Base-by-base conservation (phyloP, 1,140 invertebrate species). In the Pseudomyrmex sp. region DNA sequence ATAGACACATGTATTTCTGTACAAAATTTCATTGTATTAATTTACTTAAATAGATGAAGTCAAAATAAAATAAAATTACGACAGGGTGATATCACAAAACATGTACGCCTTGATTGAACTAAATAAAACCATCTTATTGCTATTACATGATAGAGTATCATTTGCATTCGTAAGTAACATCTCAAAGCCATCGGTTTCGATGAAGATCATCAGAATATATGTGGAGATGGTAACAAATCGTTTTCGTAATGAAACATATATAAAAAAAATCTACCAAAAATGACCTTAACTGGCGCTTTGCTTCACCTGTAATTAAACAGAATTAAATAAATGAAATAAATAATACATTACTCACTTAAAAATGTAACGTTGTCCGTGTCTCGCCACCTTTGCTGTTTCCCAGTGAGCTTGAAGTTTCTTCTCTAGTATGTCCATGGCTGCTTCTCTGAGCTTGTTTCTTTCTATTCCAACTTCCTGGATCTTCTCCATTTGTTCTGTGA, bases 401-500 rank as follows among this genome's bases (percentile, higher is more conserved):
- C 87, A 72, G 61, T 90, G 83, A 18, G 75, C 84, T 80, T 96
- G 95, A 65, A 96, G 75, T 93, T 97, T 97, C 93, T 96, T 95
- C 91, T 97, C 96, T 89, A 97, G 96, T 44, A 97, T 95, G 88
- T 96, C 96, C 52, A 96, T 94, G 62, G 97, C 96, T 94, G 97
- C 96, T 95, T 98, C 97, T 91, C 98, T 95, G 84, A 98, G 96
- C 94, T 96, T 97, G 86, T 96, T 97, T 93, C 99, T 99, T 91
- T 99, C 98, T 65, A 97, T 94, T 20, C 97, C 97, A 56, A 98
- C 94, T 68, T 95, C 95, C 93, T 98, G 98, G 85, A 99, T 97
- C 95, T 98, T 98, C 93, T 99, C 98, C 95, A 99, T 99, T 95
- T 99, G 98, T 92, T 98, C 97, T 1, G 97, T 97, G 0, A 99